phyloP scores from a whole-genome alignment of 2,797 vertebrate species.

The Eulemur rubriventer region DNA sequence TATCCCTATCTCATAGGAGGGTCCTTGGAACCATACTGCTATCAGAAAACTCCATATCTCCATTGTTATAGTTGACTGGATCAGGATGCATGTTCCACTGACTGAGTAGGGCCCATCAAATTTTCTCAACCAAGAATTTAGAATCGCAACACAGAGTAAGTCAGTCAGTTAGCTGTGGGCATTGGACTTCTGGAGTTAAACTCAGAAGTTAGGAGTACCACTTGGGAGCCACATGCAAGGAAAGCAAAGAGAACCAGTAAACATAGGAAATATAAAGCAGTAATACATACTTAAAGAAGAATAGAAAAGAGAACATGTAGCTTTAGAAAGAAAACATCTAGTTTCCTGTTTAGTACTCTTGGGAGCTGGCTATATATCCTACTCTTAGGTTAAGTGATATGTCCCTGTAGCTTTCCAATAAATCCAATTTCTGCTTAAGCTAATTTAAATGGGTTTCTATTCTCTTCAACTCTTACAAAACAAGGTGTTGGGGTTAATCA shows the following conservation, averaged over 20 bases:
- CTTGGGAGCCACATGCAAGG: neutral
- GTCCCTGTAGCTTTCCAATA: neutral
- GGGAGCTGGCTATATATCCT: neutral
- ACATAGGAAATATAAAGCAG: neutral
- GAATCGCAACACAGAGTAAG: neutral
- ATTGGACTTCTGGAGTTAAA: neutral
- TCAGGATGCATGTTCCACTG: neutral
- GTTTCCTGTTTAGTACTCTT: neutral
- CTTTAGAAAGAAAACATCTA: neutral
- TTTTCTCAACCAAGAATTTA: slow-evolving; percentile 14
- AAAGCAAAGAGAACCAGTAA: neutral
- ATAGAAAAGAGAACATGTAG: neutral
- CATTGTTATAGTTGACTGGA: neutral
- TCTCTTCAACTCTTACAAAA: neutral
- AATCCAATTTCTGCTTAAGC: slow-evolving; percentile 30
- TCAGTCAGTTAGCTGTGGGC: neutral
- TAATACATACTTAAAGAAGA: neutral
- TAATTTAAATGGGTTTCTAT: slow-evolving; percentile 19
- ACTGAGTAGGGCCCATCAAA: neutral
- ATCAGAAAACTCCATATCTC: neutral
- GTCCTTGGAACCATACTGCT: neutral
- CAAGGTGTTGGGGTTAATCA: neutral
- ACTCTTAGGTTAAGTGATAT: neutral
- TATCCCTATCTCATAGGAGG: neutral
- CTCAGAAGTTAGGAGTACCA: neutral